phyloP scores from a whole-genome alignment of 2,888 invertebrate species.

The Latrodectus hesperus region DNA sequence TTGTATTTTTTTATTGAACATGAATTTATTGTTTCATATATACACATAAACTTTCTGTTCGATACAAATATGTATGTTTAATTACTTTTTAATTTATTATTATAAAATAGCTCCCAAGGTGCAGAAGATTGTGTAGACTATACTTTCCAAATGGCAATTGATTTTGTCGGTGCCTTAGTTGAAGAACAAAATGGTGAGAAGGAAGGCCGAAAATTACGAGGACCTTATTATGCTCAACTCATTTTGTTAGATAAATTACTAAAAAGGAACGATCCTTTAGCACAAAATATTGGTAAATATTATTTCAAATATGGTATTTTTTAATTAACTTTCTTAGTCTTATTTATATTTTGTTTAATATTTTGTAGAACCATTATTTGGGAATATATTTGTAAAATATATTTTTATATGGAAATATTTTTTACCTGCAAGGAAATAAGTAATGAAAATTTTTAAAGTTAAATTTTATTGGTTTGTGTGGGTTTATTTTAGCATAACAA shows the following conservation, averaged over 20 bases:
- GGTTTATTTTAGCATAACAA: too few relatives aligned
- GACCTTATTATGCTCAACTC: constrained; percentile 88
- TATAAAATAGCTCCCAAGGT: constrained; percentile 1
- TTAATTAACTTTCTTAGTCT: too few relatives aligned
- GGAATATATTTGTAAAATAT: too few relatives aligned
- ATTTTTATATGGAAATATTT: too few relatives aligned
- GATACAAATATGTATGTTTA: neutral
- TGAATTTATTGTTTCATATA: neutral
- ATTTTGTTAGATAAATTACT: constrained; percentile 77
- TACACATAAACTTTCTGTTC: neutral
- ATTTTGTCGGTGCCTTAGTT: constrained; percentile 73
- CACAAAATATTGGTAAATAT: constrained; percentile 65
- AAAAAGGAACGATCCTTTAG: constrained; percentile 66
- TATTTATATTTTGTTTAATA: too few relatives aligned
- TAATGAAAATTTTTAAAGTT: too few relatives aligned
- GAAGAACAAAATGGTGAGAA: constrained; percentile 69
- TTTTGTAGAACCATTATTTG: too few relatives aligned
- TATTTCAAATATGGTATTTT: neutral
- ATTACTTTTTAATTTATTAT: neutral
- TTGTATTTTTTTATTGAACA: neutral
- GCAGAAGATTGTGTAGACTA: constrained; percentile 72
- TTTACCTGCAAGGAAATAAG: too few relatives aligned
- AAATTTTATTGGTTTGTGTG: too few relatives aligned
- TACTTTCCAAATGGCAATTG: constrained; percentile 73
- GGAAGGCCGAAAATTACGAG: constrained; percentile 78